Base-by-base conservation (phyloP, 1,140 invertebrate species). In the Anoplolepis gracilipes region DNA sequence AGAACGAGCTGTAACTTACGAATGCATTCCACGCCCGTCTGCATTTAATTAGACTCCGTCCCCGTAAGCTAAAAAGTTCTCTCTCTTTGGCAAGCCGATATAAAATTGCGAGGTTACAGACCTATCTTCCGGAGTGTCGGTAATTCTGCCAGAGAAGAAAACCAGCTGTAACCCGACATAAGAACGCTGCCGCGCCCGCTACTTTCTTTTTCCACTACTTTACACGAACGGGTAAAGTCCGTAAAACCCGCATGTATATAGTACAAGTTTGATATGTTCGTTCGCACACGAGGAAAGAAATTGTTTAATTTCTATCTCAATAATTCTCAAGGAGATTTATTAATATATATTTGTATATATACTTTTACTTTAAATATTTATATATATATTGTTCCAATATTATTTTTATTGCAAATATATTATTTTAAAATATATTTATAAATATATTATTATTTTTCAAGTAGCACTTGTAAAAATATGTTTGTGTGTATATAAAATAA, bases 41-140 rank as follows among this genome's bases (percentile, higher is more conserved):
- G 30, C 53, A 53, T 82, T 82, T 82, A 82, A 82, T 82, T 82
- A 82, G 78, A 57, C 19, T 5, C n/a, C 33, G 22, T n/a, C 25
- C 8, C n/a, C 6, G 10, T 13, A 22, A 36, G 2, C 33, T 55
- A 69, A 79, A 79, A n/a, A 69, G 69, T 25, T 10, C 39, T 30
- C 49, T 8, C 39, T n/a, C 33, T 81, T 81, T 19, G 76, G 11
- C 36, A 53, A 61, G 25, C 57, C 33, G 65, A 72, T 81, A 72
- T 82, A 82, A 82, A 82, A 82, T 82, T 72, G 53, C 78, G 67
- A 33, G 67, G 25, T 73, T 82, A 61, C 33, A 61, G 53, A 36
- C 53, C 53, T n/a, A 82, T 82, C 78, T 72, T 81, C 55, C 36
- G 8, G 39, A 82, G 55, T 73, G 53, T 30, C 53, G 53, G 36